Evolutionary conservation across 2,113 vertebrate species (phyloP).

Genomic region (Pleuronectes platessa): DNA sequence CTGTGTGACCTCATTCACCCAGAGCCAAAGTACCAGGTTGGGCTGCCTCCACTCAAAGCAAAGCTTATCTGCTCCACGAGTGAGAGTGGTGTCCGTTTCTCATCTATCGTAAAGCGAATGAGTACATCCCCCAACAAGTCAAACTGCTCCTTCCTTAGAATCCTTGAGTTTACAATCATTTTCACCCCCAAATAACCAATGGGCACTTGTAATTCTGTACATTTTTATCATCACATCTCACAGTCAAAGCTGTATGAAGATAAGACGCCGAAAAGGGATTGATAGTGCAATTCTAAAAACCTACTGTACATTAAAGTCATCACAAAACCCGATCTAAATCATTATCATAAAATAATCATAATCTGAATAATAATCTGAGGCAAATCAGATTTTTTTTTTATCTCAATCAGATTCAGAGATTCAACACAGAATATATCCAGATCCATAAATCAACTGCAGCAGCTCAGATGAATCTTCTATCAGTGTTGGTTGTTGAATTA

Average conservation of each 20-base stretch:
- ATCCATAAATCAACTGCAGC: constrained; percentile 28
- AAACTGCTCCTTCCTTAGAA: too few relatives aligned
- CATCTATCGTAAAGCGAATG: too few relatives aligned
- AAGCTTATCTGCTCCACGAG: too few relatives aligned
- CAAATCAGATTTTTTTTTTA: constrained; percentile 40
- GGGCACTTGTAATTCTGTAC: background rate
- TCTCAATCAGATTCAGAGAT: constrained; percentile 18
- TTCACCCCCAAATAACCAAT: too few relatives aligned
- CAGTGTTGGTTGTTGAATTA: background rate
- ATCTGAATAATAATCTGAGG: background rate
- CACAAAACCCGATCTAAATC: constrained; percentile 33
- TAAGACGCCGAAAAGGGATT: background rate
- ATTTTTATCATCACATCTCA: background rate
- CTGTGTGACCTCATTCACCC: background rate
- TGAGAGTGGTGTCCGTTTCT: too few relatives aligned
- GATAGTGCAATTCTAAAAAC: background rate
- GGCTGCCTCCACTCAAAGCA: background rate
- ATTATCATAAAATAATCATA: constrained; percentile 5
- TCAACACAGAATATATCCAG: constrained; percentile 31
- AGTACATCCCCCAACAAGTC: too few relatives aligned
- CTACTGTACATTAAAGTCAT: constrained; percentile 27
- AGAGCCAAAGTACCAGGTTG: background rate
- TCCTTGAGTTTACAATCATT: too few relatives aligned
- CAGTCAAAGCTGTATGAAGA: background rate
- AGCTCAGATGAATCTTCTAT: constrained; percentile 38